phyloP scores from a whole-genome alignment of 2,113 vertebrate species.

The Saiga tatarica region DNA sequence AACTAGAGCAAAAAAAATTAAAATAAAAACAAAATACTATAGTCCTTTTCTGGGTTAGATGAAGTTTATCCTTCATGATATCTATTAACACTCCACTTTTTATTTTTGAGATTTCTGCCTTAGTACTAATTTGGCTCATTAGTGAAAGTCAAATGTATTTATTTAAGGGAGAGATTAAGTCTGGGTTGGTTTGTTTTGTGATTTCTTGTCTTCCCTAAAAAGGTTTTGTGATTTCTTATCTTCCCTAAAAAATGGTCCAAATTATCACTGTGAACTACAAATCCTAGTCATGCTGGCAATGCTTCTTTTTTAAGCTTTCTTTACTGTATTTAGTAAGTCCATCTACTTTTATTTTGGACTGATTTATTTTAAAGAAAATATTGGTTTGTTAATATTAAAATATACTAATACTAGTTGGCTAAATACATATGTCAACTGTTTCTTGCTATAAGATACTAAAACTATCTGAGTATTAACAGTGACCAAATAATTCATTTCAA shows the following conservation, averaged over 20 bases:
- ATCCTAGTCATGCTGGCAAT: background rate
- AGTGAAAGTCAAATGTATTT: background rate
- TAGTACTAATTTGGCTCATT: background rate
- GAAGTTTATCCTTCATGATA: background rate
- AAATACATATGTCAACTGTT: background rate
- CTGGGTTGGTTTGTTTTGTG: background rate
- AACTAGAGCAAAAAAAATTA: background rate
- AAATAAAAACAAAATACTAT: background rate
- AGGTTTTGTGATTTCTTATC: background rate
- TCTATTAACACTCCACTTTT: background rate
- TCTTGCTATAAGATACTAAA: conserved; percentile 8
- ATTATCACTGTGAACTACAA: background rate
- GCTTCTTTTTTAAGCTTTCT: background rate
- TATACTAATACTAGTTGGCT: background rate
- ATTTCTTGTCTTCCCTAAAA: background rate
- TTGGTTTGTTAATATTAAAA: background rate
- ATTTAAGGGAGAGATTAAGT: background rate
- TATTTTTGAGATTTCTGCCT: background rate
- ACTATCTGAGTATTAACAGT: background rate
- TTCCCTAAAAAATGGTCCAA: background rate
- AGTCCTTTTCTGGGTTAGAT: background rate
- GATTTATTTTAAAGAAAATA: background rate
- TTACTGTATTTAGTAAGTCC: background rate
- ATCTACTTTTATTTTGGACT: background rate
- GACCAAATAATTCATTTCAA: background rate